A percentile compares a stretch with the other conserved stretches of the same genome.
Conservation (phyloP, 2,888 invertebrate genomes). For the Iphiclides podalirius region DNA sequence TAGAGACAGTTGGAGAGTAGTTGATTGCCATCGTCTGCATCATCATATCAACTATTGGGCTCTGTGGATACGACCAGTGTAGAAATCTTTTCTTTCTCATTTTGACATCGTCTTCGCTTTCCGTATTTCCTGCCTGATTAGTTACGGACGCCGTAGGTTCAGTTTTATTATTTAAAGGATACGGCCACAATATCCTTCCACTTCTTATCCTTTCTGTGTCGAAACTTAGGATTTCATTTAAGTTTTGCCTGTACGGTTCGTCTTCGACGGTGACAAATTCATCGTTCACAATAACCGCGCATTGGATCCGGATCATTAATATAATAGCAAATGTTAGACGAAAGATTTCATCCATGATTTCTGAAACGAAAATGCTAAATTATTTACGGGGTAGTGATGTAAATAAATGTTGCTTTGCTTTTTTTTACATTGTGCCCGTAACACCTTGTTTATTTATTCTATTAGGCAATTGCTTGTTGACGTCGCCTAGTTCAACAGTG, state of each 20-base stretch:
- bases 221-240: constrained; percentile 27
- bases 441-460: too few species aligned
- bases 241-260: constrained; percentile 34
- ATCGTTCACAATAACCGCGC: constrained; percentile 23
- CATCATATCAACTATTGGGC: constrained; percentile 62
- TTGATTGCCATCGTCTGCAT: constrained; percentile 51
- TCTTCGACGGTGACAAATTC: constrained; percentile 38
- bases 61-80: constrained; percentile 56
- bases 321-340: constrained; percentile 32
- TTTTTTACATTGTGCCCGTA: too few species aligned
- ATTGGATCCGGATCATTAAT: constrained; percentile 4
- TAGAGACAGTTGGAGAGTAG: constrained; percentile 47
- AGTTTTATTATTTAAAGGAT: constrained; percentile 42
- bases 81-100: constrained; percentile 41
- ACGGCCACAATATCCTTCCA: constrained; percentile 55
- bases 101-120: constrained; percentile 14
- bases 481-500: too few species aligned
- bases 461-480: too few species aligned
- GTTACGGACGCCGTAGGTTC: constrained; percentile 20
- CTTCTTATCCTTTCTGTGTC: constrained; percentile 34
- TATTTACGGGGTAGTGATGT: too few species aligned
- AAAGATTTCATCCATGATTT: constrained; percentile 43
- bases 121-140: neutral
- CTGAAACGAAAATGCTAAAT: constrained; percentile 36
- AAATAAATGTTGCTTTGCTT: too few species aligned